Evolutionary conservation across 2,797 vertebrate species (phyloP).

Genomic region (Molothrus ater): DNA sequence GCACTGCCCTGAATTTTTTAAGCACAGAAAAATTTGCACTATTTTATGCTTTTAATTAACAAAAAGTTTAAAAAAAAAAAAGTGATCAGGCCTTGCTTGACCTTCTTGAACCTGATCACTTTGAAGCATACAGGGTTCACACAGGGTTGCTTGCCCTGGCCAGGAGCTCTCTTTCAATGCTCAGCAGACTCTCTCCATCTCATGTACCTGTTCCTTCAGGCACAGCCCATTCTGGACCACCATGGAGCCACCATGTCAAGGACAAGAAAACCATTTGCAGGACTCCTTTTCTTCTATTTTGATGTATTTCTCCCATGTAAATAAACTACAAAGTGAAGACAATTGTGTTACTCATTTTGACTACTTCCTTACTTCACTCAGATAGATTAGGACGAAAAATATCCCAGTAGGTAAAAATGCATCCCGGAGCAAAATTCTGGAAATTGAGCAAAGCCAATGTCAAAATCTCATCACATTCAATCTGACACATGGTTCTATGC

Average conservation of each 20-base stretch:
- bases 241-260: fast-evolving
- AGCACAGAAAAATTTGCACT: background rate
- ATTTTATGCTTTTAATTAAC: background rate
- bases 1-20: background rate
- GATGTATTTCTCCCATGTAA: background rate
- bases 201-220: too few species aligned
- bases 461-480: background rate
- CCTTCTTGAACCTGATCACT: background rate
- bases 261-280: background rate
- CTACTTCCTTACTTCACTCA: background rate
- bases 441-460: background rate
- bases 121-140: background rate
- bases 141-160: background rate
- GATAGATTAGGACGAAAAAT: background rate
- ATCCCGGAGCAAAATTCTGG: background rate
- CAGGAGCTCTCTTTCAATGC: background rate
- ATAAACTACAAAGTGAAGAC: background rate
- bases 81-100: background rate
- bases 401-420: background rate
- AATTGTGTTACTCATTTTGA: background rate
- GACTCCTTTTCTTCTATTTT: background rate
- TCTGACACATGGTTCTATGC: background rate
- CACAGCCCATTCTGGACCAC: background rate
- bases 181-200: background rate
- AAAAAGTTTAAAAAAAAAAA: background rate